Conservation (phyloP, 2,888 invertebrate species). For the Cheilosia pagana region DNA sequence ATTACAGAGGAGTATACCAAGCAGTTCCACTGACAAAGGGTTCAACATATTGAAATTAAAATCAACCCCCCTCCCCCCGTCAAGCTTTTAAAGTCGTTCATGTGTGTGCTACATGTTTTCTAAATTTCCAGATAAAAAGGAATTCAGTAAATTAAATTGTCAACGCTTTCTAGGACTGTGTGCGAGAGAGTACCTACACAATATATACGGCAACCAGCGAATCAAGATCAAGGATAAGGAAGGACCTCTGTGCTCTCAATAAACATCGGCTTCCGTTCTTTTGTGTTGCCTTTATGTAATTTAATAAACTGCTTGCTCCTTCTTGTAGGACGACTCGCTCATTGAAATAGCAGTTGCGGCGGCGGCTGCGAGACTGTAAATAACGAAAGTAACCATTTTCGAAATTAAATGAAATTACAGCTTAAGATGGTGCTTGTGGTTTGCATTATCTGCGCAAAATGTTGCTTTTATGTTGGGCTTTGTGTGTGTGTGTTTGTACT, state of each 20-base stretch:
- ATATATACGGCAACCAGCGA: slow-evolving; percentile 9
- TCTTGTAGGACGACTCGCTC: slow-evolving; percentile 22
- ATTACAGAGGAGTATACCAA: neutral
- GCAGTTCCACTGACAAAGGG: neutral
- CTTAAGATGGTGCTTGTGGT: slow-evolving; percentile 70
- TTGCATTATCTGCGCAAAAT: slow-evolving; percentile 54
- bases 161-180: slow-evolving; percentile 27
- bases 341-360: slow-evolving; percentile 40
- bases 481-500: slow-evolving; percentile 15
- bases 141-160: slow-evolving; percentile 58
- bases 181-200: slow-evolving; percentile 28
- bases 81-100: neutral
- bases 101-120: slow-evolving; percentile 14
- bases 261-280: slow-evolving; percentile 50
- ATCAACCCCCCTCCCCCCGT: slow-evolving; percentile 11
- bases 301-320: slow-evolving; percentile 64
- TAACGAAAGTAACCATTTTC: slow-evolving; percentile 69
- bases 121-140: slow-evolving; percentile 24
- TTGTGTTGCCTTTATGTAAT: slow-evolving; percentile 53
- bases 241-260: slow-evolving; percentile 28
- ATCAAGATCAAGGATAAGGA: slow-evolving; percentile 69
- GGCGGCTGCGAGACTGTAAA: slow-evolving; percentile 61
- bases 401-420: slow-evolving; percentile 73
- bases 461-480: slow-evolving; percentile 17
- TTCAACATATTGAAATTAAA: slow-evolving; percentile 44